Evolutionary conservation across 2,113 vertebrate species (phyloP).

Genomic region (Campylorhamphus procurvoides): DNA sequence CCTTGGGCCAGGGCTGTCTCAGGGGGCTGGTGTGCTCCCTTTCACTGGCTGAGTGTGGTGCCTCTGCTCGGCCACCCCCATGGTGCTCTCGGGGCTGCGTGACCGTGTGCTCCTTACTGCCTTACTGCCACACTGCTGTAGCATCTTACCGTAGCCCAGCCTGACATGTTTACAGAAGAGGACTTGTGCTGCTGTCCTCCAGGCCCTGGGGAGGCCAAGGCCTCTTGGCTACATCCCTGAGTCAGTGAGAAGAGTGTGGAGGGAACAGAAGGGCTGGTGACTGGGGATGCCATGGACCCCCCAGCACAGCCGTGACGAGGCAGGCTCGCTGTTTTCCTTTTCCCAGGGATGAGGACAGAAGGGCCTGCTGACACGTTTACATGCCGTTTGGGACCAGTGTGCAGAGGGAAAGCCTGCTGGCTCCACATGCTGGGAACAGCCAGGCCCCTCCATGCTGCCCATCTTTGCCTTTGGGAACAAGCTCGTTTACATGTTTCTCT

Average conservation of each 20-base stretch:
- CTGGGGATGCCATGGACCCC: neutral
- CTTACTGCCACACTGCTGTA: constrained; percentile 67
- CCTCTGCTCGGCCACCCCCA: neutral
- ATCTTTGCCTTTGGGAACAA: constrained; percentile 20
- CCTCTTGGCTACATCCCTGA: accelerated
- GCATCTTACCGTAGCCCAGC: constrained; percentile 48
- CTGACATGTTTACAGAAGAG: constrained; percentile 67
- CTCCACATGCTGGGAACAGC: neutral
- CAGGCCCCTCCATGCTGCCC: neutral
- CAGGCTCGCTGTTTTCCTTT: neutral
- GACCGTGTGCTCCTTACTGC: constrained; percentile 66
- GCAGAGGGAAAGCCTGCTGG: neutral
- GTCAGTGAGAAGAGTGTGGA: neutral
- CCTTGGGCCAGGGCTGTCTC: neutral
- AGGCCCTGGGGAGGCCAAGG: neutral
- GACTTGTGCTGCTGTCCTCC: neutral
- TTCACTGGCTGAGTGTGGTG: neutral
- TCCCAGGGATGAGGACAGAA: neutral
- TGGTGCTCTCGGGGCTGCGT: neutral
- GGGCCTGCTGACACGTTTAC: constrained; percentile 26
- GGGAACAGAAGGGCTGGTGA: neutral
- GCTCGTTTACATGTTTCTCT: constrained; percentile 51
- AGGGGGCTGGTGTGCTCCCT: neutral
- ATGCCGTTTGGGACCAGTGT: neutral
- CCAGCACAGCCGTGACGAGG: neutral